phyloP scores from a whole-genome alignment of 2,888 invertebrate genomes.

The Drosophila nr. perissopoda region DNA sequence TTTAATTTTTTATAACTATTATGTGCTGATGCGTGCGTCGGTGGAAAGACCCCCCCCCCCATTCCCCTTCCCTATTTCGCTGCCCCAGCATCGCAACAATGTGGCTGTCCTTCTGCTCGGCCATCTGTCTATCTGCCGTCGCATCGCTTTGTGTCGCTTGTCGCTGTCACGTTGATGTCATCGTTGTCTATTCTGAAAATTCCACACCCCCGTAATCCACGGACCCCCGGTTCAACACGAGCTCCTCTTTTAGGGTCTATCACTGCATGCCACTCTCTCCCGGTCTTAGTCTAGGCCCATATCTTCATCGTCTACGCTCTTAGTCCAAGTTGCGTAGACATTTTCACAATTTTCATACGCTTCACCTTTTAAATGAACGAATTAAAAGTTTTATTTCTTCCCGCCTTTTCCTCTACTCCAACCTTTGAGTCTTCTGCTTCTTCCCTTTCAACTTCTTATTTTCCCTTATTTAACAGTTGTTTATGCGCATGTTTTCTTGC shows the following conservation, averaged over 20 bases:
- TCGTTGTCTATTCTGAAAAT: slow-evolving; percentile 26
- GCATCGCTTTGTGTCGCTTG: slow-evolving; percentile 53
- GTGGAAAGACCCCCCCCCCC: slow-evolving; percentile 5
- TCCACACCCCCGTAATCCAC: neutral
- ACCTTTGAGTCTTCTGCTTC: neutral
- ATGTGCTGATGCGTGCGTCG: slow-evolving; percentile 77
- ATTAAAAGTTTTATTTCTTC: slow-evolving; percentile 72
- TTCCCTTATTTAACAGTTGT: slow-evolving; percentile 30
- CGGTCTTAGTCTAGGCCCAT: neutral
- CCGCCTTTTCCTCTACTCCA: slow-evolving; percentile 18
- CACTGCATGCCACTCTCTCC: neutral
- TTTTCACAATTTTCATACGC: slow-evolving; percentile 75
- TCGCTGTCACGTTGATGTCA: slow-evolving; percentile 61
- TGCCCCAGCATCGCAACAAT: slow-evolving; percentile 12
- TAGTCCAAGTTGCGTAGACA: slow-evolving; percentile 39
- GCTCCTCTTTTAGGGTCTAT: neutral
- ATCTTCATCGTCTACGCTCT: neutral
- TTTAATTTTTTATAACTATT: slow-evolving; percentile 70
- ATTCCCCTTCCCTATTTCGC: neutral
- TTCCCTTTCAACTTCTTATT: neutral
- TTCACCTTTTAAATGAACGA: slow-evolving; percentile 78
- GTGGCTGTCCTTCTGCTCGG: slow-evolving; percentile 12
- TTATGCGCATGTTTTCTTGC: slow-evolving; percentile 31
- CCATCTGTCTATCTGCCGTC: slow-evolving; percentile 49
- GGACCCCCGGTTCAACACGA: neutral